Conservation (phyloP, 2,888 invertebrate genomes). For the Cosmorhoe ocellata region DNA sequence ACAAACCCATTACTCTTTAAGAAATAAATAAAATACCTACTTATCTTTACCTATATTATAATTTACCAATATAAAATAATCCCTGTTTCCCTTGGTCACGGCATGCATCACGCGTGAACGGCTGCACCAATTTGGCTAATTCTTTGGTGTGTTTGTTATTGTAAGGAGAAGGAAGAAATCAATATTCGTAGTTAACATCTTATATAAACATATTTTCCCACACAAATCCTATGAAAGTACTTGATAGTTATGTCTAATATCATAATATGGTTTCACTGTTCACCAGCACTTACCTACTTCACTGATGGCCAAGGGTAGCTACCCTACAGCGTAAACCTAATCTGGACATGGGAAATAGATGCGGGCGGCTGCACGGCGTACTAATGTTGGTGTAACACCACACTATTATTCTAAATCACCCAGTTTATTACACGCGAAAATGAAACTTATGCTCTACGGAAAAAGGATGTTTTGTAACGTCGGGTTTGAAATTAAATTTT, state of each 20-base stretch:
- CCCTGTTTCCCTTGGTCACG: no score
- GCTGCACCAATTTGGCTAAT: no score
- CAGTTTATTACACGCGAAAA: conserved; percentile 23
- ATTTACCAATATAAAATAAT: no score
- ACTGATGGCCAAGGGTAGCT: conserved; percentile 54
- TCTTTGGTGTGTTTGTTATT: no score
- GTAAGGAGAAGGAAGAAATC: no score
- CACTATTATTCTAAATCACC: conserved; percentile 47
- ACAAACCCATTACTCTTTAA: no score
- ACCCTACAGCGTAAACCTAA: conserved; percentile 57
- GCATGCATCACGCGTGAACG: no score
- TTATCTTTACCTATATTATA: no score
- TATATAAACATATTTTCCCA: conserved; percentile 3
- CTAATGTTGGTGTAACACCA: conserved; percentile 43
- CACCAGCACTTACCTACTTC: conserved; percentile 24
- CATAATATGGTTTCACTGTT: conserved; percentile 26
- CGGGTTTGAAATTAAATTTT: conserved; percentile 39
- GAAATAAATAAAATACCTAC: no score
- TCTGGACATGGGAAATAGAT: conserved; percentile 62
- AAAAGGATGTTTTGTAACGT: conserved; percentile 33
- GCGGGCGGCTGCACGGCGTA: conserved; percentile 60
- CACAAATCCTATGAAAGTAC: conserved; percentile 2
- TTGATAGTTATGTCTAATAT: conserved; percentile 4
- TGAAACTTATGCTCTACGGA: conserved; percentile 20
- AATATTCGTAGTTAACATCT: no score